A percentile compares a stretch with the other conserved stretches of the same genome.
These are phyloP conservation scores for Zaprionus davidi DNA, from an alignment of 1,140 invertebrate species.

Conservation along the genomic window DNA sequence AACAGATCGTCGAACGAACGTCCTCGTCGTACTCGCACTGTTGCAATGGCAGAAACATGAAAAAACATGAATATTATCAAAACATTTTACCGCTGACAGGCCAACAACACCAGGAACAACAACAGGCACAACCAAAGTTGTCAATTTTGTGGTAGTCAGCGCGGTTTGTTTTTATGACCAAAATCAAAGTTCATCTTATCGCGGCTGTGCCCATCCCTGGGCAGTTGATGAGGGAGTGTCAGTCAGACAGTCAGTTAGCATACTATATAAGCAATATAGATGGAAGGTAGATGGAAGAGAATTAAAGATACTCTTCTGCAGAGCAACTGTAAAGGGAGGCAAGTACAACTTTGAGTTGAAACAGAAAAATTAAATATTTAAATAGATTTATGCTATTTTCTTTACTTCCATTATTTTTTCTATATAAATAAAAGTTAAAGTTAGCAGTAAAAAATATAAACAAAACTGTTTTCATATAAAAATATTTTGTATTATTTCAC, in stretches of 20 bases:
- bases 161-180: conserved; percentile 13
- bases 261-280: conserved; percentile 5
- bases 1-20: conserved; percentile 23
- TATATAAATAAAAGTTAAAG: too few relatives aligned
- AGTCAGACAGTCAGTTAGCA: conserved; percentile 15
- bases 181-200: conserved; percentile 46
- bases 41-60: conserved; percentile 3
- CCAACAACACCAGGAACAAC: conserved; percentile 3
- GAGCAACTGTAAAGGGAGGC: background rate
- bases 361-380: too few relatives aligned
- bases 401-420: too few relatives aligned
- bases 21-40: background rate
- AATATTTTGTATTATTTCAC: too few relatives aligned
- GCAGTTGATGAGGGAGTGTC: conserved; percentile 29
- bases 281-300: conserved; percentile 7
- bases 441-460: too few relatives aligned
- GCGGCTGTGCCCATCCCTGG: conserved; percentile 18
- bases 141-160: conserved; percentile 11
- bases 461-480: too few relatives aligned
- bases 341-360: background rate
- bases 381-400: too few relatives aligned
- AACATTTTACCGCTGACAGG: conserved; percentile 19
- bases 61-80: conserved; percentile 46
- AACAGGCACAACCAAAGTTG: background rate
- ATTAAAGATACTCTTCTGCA: background rate